Base-by-base conservation (phyloP, 2,888 invertebrate species). In the Meteorus colon region DNA sequence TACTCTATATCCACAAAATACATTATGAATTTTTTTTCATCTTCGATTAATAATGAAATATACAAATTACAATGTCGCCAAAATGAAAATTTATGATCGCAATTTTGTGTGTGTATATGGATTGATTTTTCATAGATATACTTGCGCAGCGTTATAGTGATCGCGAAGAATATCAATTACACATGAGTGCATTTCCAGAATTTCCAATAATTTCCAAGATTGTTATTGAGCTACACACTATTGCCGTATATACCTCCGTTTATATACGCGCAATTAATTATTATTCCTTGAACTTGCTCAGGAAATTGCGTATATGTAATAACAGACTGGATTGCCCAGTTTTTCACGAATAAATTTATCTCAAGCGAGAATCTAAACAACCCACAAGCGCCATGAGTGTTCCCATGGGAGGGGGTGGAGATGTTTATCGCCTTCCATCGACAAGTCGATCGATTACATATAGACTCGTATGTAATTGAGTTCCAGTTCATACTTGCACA, bases 401-500 rank as follows among this genome's bases (percentile, higher is more conserved):
- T 55, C 55, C 55, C 55, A 55, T 19, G 55, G n/a, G 55, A 55
- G 55, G 2, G 55, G 55, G 55, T 24, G 55, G 55, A 55, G 55
- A 55, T 55, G 19, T 55, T 55, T 55, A 55, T 55, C 55, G 55
- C 24, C 55, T 41, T 41, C 55, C n/a, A 55, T 55, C 24, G 55
- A 55, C 55, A 55, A 55, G 19, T n/a, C 55, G 55, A 24, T 62
- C 62, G 62, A 62, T 62, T 62, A 62, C 41, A 41, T 41, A 41
- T 31, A 62, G 62, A 62, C 62, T 27, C 12, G 41, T 41, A 41
- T 31, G 31, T 62, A 62, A 62, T 62, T 27, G 62, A 10, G 62
- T 31, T 62, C 29, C 62, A 62, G 31, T 62, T 29, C 27, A 59
- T 59, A 59, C 59, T 59, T 2, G 19, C 19, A 19, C 24, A 59